Conservation (phyloP, 2,888 invertebrate genomes). For the Tipula helvola region DNA sequence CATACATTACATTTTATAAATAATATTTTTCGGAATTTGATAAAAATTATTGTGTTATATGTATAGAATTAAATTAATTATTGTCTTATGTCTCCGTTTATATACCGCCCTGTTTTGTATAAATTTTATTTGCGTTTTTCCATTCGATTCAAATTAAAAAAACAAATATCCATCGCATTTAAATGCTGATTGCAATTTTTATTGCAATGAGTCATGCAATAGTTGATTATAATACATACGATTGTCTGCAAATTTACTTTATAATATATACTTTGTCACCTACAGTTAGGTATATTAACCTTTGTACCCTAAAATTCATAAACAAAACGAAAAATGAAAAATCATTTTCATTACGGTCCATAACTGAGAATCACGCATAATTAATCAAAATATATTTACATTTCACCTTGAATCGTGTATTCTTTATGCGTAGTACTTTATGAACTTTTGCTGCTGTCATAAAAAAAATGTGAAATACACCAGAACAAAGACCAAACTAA, state of each 20-base stretch:
- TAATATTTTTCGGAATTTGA: background rate
- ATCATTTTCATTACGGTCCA: background rate
- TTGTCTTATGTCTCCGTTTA: background rate
- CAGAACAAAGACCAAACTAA: background rate
- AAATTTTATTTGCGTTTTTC: background rate
- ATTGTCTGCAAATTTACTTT: background rate
- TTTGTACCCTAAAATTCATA: too few relatives aligned
- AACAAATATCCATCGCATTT: background rate
- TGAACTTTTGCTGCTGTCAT: background rate
- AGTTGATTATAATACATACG: background rate
- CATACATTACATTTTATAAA: background rate
- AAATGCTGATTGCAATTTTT: background rate
- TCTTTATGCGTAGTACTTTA: background rate
- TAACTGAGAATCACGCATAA: background rate
- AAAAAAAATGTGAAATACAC: background rate
- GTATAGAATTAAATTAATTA: background rate
- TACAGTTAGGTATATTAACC: background rate
- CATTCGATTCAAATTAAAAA: background rate
- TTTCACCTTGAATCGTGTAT: background rate
- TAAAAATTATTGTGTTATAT: background rate
- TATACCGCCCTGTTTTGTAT: background rate
- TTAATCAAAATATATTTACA: background rate
- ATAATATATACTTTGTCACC: background rate
- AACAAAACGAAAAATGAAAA: background rate
- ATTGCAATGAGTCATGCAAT: background rate